Evolutionary conservation across 2,797 vertebrate species (phyloP), one percentile per base, ranked within the genome.

Genomic region (Hydrocynus forskahlii): DNA sequence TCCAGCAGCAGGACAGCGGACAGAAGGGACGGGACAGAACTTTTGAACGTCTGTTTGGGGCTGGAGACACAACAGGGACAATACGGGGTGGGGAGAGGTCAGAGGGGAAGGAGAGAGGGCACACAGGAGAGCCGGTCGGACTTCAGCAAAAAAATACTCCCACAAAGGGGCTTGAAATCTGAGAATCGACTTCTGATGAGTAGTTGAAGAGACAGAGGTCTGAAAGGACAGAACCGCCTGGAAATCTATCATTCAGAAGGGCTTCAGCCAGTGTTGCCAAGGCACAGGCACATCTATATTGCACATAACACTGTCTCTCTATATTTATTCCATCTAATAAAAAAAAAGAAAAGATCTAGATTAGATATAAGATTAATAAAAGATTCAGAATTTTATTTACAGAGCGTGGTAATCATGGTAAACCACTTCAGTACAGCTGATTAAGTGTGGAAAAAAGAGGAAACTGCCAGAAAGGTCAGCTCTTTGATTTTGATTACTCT

Each of bases 101-200:
- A 9, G n/a, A 8, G 13, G 83, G 86, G 79, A 88, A 90, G 88
- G 88, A 85, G 87, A 84, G 86, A 87, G 89, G 85, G 92, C 83
- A 90, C 88, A 90, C 89, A 91, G 89, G 89, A 90, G 83, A 90
- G 87, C 84, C 85, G 88, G 85, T 84, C 83, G 86, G 89, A 83
- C 81, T 90, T 89, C 88, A 75, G 57, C 89, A 80, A 86, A 77
- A 66, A 25, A 5, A 85, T 86, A 94, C 92, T 93, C 93, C 89
- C 93, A 95, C 93, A 95, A 88, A 92, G 90, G 92, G 94, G 93
- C 94, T 94, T 94, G 91, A 94, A 94, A 94, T 88, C 89, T 90
- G 90, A 89, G 85, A 83, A 76, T 90, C 74, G 79, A 85, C 78
- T 88, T 85, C 88, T 78, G 81, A 17, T 25, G 21, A 57, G 25